Evolutionary conservation across 2,113 vertebrate genomes (phyloP).

Genomic region (Thalassoma bifasciatum): DNA sequence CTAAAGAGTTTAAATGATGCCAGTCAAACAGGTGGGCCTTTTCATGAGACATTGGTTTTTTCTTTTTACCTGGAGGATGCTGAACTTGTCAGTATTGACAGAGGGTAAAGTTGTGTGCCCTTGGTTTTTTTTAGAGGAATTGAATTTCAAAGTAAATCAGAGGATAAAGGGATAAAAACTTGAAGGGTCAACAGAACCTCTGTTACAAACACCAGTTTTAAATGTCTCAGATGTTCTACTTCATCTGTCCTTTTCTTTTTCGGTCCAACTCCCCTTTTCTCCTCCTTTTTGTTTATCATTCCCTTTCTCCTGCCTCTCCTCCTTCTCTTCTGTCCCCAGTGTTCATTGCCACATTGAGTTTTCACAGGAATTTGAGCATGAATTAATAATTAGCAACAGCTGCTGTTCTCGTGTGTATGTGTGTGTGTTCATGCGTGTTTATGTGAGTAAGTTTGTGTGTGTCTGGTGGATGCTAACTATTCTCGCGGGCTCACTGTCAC

Average conservation of each 20-base stretch:
- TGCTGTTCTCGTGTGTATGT: slow-evolving; percentile 67
- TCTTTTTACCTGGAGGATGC: slow-evolving; percentile 1
- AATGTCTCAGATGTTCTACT: not conserved
- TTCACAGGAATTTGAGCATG: slow-evolving; percentile 82
- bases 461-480: slow-evolving; percentile 65
- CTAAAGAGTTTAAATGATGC: not conserved
- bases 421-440: slow-evolving; percentile 50
- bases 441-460: slow-evolving; percentile 46
- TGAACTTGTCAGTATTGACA: not conserved
- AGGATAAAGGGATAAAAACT: not conserved
- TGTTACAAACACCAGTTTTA: not conserved
- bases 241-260: slow-evolving; percentile 5
- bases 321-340: slow-evolving; percentile 60
- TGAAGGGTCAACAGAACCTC: not conserved
- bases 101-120: not conserved
- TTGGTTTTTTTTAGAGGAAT: slow-evolving; percentile 23
- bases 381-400: slow-evolving; percentile 82
- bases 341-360: slow-evolving; percentile 76
- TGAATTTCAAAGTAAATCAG: not conserved
- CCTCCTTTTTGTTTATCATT: slow-evolving; percentile 37
- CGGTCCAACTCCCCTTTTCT: slow-evolving; percentile 7
- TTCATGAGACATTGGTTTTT: slow-evolving; percentile 1
- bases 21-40: slow-evolving; percentile 7
- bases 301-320: slow-evolving; percentile 9
- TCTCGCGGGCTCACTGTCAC: slow-evolving; percentile 74